Percentiles rank a stretch among this genome's conserved stretches.
These are phyloP conservation scores for Yoshiicerus persimilis DNA, from an alignment of 1,140 invertebrate genomes.

Conservation along the genomic window DNA sequence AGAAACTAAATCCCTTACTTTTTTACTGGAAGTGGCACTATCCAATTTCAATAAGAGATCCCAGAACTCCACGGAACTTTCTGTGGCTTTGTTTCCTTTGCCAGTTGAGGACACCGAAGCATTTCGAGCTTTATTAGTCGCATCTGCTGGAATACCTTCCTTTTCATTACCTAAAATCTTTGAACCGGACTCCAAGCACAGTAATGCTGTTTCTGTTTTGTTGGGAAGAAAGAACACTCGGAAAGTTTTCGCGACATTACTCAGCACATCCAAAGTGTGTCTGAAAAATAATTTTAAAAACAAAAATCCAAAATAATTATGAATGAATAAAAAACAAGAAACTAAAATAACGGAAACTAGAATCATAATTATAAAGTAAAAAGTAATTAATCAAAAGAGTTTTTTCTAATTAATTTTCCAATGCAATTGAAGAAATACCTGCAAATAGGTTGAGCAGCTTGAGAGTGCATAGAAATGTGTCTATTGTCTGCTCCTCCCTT, in stretches of 20 bases:
- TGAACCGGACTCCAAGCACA: conserved; percentile 16
- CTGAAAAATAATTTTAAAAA: conserved; percentile 53
- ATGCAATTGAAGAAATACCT: no score
- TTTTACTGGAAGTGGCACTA: conserved; percentile 48
- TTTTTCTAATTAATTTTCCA: no score
- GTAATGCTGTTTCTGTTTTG: conserved; percentile 50
- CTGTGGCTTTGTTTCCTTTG: conserved; percentile 11
- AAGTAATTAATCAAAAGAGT: no score
- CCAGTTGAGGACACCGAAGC: conserved; percentile 20
- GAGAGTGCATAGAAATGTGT: conserved; percentile 74
- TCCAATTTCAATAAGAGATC: conserved; percentile 70
- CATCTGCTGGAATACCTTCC: conserved; percentile 21
- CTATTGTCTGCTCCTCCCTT: conserved; percentile 52
- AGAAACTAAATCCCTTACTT: conserved; percentile 24
- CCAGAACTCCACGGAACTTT: conserved; percentile 64
- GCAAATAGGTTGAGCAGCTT: conserved; percentile 80
- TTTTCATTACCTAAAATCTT: conserved; percentile 8
- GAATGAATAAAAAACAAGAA: no score
- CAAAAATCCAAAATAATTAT: not conserved
- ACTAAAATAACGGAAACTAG: no score
- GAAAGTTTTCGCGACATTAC: conserved; percentile 80
- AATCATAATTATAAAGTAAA: no score
- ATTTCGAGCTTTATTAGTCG: not conserved
- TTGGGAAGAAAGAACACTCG: conserved; percentile 77
- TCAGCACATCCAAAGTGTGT: conserved; percentile 79